Base-by-base conservation (phyloP, 2,888 invertebrate species). In the Leptinotarsa haldemani region DNA sequence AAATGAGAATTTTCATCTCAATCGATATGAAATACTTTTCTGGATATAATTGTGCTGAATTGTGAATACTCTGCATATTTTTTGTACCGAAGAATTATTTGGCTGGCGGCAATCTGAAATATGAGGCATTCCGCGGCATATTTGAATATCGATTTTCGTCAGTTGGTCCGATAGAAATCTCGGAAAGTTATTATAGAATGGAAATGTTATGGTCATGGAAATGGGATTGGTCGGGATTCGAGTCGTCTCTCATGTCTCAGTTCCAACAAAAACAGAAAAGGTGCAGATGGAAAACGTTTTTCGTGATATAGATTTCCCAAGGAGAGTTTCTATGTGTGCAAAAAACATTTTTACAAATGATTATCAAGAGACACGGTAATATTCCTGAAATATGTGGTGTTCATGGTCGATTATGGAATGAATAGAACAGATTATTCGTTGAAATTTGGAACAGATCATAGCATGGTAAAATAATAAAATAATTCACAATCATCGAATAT, bases 21-120 rank as follows among this genome's bases (percentile, higher is more conserved):
- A 13, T n/a, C 46, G 30, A 50, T 52, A 18, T 16, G 18, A 25
- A 25, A 66, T 52, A 66, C 25, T 50, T 40, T 22, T 20, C 20
- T 20, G 20, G 16, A 50, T 25, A 66, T 66, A 66, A 66, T 52
- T 50, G 65, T 16, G 30, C 30, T 16, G 47, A 66, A 66, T 66
- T 48, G 18, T 20, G 65, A 65, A 66, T 20, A 66, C n/a, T 25
- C 46, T 16, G 52, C 65, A 66, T 66, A 46, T 46, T 56, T 56
- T 56, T 56, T 56, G 22, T 20, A 20, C 46, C 52, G 50, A 52
- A 66, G 22, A 22, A 25, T 65, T 48, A 25, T 48, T 52, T 50
- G 15, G 22, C 50, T 52, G 20, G 65, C 48, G 22, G 16, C 16
- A 25, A 20, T 13, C 16, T 52, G 20, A 20, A 20, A 20, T 56